Evolutionary conservation across 2,888 invertebrate genomes (phyloP).

Genomic region (Heterodera filipjevi): DNA sequence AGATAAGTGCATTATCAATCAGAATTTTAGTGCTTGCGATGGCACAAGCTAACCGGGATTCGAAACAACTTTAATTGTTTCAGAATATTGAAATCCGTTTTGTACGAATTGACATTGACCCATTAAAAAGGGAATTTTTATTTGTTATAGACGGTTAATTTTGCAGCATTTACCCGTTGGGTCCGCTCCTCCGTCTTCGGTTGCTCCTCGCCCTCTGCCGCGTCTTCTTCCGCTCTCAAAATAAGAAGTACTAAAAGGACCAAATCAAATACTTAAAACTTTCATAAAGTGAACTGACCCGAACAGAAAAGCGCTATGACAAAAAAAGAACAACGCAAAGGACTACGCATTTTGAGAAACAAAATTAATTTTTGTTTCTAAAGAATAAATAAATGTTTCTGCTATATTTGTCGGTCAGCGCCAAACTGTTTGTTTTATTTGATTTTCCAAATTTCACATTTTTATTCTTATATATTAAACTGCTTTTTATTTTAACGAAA

Average conservation of each 20-base stretch:
- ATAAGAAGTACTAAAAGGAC: background rate
- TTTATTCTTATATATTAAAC: background rate
- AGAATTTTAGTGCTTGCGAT: too few relatives aligned
- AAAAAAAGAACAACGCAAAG: background rate
- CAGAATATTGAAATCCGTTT: too few relatives aligned
- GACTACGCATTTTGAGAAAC: background rate
- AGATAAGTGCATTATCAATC: too few relatives aligned
- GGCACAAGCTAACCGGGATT: too few relatives aligned
- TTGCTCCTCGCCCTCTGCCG: conserved; percentile 32
- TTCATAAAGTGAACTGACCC: background rate
- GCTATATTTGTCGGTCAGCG: background rate
- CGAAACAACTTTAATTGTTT: too few relatives aligned
- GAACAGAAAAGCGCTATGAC: background rate
- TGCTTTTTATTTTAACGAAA: background rate
- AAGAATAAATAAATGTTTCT: too few relatives aligned
- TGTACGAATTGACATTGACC: too few relatives aligned
- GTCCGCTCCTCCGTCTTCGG: background rate
- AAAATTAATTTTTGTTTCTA: background rate
- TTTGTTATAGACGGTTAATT: too few relatives aligned
- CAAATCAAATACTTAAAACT: background rate
- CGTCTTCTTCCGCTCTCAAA: conserved; percentile 29
- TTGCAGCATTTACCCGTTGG: background rate
- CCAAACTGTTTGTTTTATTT: background rate
- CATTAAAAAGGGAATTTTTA: too few relatives aligned
- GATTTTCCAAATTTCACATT: background rate